phyloP scores from a whole-genome alignment of 2,888 invertebrate genomes.

The Neelides folsomi region DNA sequence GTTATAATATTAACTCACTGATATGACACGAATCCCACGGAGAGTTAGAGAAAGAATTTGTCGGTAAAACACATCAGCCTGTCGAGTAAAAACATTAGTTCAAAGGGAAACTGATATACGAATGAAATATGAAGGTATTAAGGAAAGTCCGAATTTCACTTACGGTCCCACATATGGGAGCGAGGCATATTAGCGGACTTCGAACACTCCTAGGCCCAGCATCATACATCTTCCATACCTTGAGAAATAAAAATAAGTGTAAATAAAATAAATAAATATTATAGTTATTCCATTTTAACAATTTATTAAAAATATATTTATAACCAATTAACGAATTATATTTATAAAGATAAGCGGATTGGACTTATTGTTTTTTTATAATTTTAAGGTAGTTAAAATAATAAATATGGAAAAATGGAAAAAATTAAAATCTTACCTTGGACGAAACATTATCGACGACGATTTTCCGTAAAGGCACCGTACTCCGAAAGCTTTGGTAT shows the following conservation, averaged over 20 bases:
- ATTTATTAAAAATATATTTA: not conserved
- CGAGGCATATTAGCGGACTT: constrained; percentile 69
- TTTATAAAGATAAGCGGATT: no score
- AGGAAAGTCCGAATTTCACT: no score
- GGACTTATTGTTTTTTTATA: no score
- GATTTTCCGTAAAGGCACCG: constrained; percentile 58
- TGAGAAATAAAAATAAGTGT: constrained; percentile 30
- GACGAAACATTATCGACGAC: constrained; percentile 64
- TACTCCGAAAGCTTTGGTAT: constrained; percentile 65
- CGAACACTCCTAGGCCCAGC: constrained; percentile 66
- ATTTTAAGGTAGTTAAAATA: not conserved
- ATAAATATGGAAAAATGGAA: not conserved
- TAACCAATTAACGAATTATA: no score
- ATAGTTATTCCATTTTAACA: not conserved
- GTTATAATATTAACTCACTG: constrained; percentile 41
- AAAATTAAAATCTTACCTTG: constrained; percentile 47
- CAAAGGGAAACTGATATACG: no score
- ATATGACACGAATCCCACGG: constrained; percentile 67
- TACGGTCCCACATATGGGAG: constrained; percentile 68
- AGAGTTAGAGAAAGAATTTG: constrained; percentile 67
- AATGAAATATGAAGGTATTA: no score
- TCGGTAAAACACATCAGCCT: constrained; percentile 68
- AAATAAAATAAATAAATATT: not conserved
- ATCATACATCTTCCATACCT: constrained; percentile 78
- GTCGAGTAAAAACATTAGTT: no score